phyloP scores from a whole-genome alignment of 2,888 invertebrate species.

The Lysandra coridon region DNA sequence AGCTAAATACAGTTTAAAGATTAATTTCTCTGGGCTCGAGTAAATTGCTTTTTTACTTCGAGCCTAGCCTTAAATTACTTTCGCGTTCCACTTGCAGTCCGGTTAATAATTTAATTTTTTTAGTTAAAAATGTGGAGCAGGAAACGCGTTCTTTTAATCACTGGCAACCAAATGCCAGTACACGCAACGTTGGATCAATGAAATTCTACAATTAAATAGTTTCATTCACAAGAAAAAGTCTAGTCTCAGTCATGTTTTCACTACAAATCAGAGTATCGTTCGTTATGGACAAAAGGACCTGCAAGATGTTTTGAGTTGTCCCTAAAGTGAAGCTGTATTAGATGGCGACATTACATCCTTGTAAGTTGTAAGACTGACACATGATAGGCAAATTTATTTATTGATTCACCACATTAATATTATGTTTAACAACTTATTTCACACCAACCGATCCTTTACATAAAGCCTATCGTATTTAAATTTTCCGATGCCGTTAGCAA shows the following conservation, averaged over 20 bases:
- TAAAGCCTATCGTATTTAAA: conserved; percentile 41
- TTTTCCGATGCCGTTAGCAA: conserved; percentile 47
- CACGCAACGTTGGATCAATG: neutral
- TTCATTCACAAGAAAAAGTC: too few species aligned
- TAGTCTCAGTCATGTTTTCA: too few species aligned
- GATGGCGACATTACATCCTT: neutral
- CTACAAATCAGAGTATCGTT: too few species aligned
- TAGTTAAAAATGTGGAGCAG: neutral
- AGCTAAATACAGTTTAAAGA: conserved; percentile 20
- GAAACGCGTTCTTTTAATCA: neutral
- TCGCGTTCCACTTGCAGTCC: conserved; percentile 2
- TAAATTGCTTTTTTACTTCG: conserved; percentile 6
- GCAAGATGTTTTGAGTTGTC: too few species aligned
- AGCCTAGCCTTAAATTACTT: conserved; percentile 10
- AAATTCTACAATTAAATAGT: neutral
- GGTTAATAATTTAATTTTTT: neutral
- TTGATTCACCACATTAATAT: too few species aligned
- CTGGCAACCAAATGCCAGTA: neutral
- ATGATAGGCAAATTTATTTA: neutral
- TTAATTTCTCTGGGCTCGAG: conserved; percentile 16
- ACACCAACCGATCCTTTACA: conserved; percentile 3
- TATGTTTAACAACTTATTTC: neutral
- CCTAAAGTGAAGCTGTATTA: neutral
- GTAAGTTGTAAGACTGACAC: neutral
- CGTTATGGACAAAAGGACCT: too few species aligned